Percentiles rank a stretch among this genome's conserved stretches.
Evolutionary conservation across 1,140 invertebrate species (phyloP).

Genomic region (Drosophila orosa): DNA sequence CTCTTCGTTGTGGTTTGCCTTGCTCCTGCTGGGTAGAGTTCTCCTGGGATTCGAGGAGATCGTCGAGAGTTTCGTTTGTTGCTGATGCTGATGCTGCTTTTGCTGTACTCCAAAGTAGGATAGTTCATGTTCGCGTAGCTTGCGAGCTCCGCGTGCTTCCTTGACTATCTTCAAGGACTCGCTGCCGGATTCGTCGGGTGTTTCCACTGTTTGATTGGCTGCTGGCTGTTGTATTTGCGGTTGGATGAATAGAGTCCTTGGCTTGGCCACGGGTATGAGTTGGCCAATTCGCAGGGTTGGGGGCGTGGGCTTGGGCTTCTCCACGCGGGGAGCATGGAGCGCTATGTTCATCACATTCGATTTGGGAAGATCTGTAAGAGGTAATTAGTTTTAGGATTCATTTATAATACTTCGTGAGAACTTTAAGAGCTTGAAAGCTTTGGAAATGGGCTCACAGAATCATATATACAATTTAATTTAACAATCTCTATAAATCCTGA

Average conservation of each 20-base stretch:
- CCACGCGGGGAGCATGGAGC: conserved; percentile 69
- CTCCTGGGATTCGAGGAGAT: conserved; percentile 56
- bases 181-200: conserved; percentile 53
- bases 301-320: conserved; percentile 50
- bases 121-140: conserved; percentile 84
- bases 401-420: too few species aligned
- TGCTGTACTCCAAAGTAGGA: conserved; percentile 84
- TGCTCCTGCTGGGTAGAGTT: conserved; percentile 66
- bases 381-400: too few species aligned
- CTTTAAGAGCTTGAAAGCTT: background rate
- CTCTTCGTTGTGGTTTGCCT: conserved; percentile 48
- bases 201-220: conserved; percentile 15
- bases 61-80: conserved; percentile 28
- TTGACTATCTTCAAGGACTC: conserved; percentile 79
- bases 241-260: conserved; percentile 69
- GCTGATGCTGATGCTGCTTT: conserved; percentile 26
- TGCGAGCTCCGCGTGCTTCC: conserved; percentile 82
- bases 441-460: background rate
- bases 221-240: conserved; percentile 43
- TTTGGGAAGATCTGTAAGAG: conserved; percentile 72
- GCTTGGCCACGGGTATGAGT: conserved; percentile 72
- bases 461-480: background rate
- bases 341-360: conserved; percentile 83
- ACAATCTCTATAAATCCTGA: background rate
- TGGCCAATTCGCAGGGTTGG: conserved; percentile 63